Conservation (phyloP, 2,797 vertebrate genomes). For the Catostomus latipinnis region DNA sequence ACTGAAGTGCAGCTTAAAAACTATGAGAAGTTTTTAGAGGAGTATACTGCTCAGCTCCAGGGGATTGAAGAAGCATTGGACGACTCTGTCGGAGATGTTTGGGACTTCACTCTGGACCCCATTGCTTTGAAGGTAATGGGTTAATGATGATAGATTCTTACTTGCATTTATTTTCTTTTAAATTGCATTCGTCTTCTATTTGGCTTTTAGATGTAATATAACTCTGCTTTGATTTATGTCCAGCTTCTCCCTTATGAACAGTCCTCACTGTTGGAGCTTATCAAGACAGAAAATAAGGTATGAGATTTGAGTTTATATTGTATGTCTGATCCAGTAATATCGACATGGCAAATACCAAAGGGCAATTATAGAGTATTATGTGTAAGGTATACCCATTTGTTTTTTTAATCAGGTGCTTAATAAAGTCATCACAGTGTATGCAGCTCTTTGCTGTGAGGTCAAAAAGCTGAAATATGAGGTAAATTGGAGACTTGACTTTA, state of each 20-base stretch:
- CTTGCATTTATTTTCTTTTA: no score
- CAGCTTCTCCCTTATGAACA: conserved; percentile 97
- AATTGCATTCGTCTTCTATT: not conserved
- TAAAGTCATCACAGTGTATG: conserved; percentile 98
- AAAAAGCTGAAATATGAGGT: conserved; percentile 99
- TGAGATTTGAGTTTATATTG: conserved; percentile 2
- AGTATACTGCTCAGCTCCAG: conserved; percentile 91
- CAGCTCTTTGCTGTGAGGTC: conserved; percentile 96
- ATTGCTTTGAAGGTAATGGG: conserved; percentile 88
- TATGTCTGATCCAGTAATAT: no score
- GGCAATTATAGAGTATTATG: not conserved
- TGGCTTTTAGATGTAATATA: not conserved
- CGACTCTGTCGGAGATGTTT: conserved; percentile 95
- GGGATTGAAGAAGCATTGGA: conserved; percentile 96
- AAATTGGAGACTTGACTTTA: not conserved
- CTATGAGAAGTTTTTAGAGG: conserved; percentile 93
- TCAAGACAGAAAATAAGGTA: conserved; percentile 99
- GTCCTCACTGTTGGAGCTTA: conserved; percentile 92
- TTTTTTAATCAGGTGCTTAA: conserved; percentile 86
- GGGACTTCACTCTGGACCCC: conserved; percentile 98
- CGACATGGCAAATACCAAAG: no score
- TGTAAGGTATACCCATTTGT: not conserved
- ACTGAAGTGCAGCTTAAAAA: conserved; percentile 98
- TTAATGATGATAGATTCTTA: not conserved
- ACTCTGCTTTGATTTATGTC: conserved; percentile 22